Evolutionary conservation across 2,113 vertebrate genomes (phyloP).

Genomic region (Copsychus sechellarum): DNA sequence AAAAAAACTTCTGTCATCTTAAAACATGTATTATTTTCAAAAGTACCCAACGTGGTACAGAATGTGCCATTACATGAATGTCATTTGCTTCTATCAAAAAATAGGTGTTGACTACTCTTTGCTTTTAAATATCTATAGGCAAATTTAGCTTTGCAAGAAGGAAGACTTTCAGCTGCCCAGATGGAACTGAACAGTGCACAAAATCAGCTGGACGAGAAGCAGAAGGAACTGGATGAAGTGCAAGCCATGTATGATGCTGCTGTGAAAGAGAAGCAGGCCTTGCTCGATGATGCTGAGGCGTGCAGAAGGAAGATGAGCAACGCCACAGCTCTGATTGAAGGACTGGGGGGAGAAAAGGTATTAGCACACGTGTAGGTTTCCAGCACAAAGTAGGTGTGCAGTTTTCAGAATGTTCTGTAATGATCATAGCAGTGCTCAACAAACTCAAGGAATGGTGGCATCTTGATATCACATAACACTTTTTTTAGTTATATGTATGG

Average conservation of each 20-base stretch:
- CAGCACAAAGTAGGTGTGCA: background rate
- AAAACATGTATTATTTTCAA: background rate
- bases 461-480: background rate
- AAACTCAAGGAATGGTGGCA: background rate
- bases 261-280: constrained; percentile 80
- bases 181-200: constrained; percentile 77
- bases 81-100: background rate
- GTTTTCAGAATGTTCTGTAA: background rate
- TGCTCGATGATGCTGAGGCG: constrained; percentile 78
- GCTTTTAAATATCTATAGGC: constrained; percentile 63
- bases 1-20: background rate
- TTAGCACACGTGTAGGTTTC: background rate
- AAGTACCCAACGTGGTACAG: background rate
- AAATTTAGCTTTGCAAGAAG: constrained; percentile 82
- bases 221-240: constrained; percentile 78
- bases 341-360: constrained; percentile 85
- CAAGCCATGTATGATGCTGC: constrained; percentile 81
- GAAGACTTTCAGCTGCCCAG: constrained; percentile 77
- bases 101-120: background rate
- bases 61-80: background rate
- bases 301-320: constrained; percentile 84
- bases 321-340: constrained; percentile 81
- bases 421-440: background rate
- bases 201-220: constrained; percentile 80
- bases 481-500: background rate